Evolutionary conservation across 2,888 invertebrate genomes (phyloP), one percentile per base, ranked within the genome.

Genomic region (Cancer borealis): DNA sequence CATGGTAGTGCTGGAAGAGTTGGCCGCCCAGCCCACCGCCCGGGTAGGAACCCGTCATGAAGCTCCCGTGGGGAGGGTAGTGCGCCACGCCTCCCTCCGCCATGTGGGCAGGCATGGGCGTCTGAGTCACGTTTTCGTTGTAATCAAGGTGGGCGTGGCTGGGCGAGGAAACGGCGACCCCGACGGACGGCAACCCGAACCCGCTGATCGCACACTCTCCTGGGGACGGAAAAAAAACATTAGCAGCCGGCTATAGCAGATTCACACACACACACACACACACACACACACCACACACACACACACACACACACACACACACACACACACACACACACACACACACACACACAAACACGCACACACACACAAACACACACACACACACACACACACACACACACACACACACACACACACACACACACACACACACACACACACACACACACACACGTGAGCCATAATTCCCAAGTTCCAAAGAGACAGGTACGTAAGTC

Each of bases 61-160:
- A 89, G 73, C 89, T 92, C 26, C 92, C 92, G 94, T 92, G 92
- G 45, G 66, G 84, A 6, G 92, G 30, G 84, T 94, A 94, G 89
- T 94, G 94, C 39, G 88, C 66, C 89, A 94, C 89, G 39, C 92
- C 88, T 10, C 92, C 79, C 89, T 94, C 94, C 30, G 92, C 87
- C 47, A 94, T 92, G 89, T 92, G 92, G 88, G 89, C 94, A 54
- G 94, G 10, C 94, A 92, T 92, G 92, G 89, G 79, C 66, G 92
- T 92, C 89, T 92, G 92, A 79, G 94, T 94, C 49, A 94, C 84
- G 84, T 94, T 94, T 89, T 94, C 94, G 89, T 94, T 94, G 79
- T 92, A 94, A 73, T 92, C 94, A 21, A 94, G 89, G 60, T 92
- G 94, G 84, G 89, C 93, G 93, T 93, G 93, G 92, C 89, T 92